These are phyloP conservation scores for Sepioteuthis lessoniana DNA, from an alignment of 2,888 invertebrate species.

Conservation along the genomic window DNA sequence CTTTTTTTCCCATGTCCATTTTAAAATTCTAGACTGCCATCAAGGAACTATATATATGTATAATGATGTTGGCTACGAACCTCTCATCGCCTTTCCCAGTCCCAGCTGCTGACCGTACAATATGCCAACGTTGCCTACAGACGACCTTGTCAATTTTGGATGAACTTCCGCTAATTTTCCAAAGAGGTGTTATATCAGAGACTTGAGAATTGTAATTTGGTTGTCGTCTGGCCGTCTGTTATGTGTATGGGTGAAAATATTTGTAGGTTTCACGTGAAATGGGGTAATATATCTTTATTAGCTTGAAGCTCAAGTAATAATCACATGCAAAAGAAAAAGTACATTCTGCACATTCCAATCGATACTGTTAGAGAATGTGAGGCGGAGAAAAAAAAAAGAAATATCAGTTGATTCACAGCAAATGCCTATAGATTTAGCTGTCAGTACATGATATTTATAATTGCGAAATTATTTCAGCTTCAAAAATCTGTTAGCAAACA, in stretches of 20 bases:
- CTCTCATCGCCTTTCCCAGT: background rate
- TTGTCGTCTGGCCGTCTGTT: background rate
- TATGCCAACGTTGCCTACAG: background rate
- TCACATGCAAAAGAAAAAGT: background rate
- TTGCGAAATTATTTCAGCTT: too few relatives aligned
- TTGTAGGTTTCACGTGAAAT: background rate
- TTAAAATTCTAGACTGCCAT: too few relatives aligned
- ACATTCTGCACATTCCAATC: too few relatives aligned
- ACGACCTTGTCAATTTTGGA: background rate
- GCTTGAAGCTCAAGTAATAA: background rate
- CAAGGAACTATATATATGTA: too few relatives aligned
- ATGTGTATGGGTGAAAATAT: background rate
- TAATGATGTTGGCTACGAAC: too few relatives aligned
- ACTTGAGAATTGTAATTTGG: background rate
- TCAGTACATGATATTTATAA: too few relatives aligned
- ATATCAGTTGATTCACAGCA: too few relatives aligned
- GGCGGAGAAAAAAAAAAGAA: too few relatives aligned
- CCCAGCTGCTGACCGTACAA: background rate
- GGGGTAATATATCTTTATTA: background rate
- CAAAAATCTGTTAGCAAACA: too few relatives aligned
- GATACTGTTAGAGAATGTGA: too few relatives aligned
- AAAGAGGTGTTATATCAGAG: background rate
- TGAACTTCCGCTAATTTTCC: constrained; percentile 33
- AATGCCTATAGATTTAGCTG: too few relatives aligned
- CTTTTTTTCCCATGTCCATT: too few relatives aligned